A percentile compares a stretch with the other conserved stretches of the same genome.
Evolutionary conservation across 1,140 invertebrate species (phyloP).

Genomic region (Sinonovacula constricta): DNA sequence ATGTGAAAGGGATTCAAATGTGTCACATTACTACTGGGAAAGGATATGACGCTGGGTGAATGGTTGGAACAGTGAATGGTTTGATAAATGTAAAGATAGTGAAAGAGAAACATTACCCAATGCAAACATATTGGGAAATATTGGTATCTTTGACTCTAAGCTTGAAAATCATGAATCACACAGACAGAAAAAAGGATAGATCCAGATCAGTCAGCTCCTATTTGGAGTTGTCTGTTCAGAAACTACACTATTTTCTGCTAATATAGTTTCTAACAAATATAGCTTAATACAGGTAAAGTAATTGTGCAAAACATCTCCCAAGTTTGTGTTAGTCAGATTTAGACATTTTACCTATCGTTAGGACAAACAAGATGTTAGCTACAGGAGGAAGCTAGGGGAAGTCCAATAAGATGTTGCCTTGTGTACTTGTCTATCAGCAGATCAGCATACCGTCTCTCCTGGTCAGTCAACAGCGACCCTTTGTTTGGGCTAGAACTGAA

Average conservation of each 20-base stretch:
- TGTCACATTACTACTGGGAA: too few species aligned
- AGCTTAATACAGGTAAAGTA: conserved; percentile 51
- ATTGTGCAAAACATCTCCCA: conserved; percentile 56
- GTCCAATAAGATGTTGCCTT: conserved; percentile 57
- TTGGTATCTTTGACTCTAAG: too few species aligned
- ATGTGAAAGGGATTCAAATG: too few species aligned
- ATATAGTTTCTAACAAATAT: conserved; percentile 27
- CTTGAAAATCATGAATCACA: neutral
- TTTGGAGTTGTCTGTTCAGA: conserved; percentile 18
- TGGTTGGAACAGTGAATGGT: too few species aligned
- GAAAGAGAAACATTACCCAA: too few species aligned
- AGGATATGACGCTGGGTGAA: too few species aligned
- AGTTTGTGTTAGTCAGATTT: conserved; percentile 52
- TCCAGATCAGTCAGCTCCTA: neutral
- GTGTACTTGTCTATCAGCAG: conserved; percentile 72
- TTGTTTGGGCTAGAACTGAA: too few species aligned
- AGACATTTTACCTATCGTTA: conserved; percentile 54
- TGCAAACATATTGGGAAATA: too few species aligned
- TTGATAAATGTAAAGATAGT: too few species aligned
- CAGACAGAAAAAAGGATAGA: neutral
- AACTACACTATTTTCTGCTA: conserved; percentile 17
- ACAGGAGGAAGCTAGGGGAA: conserved; percentile 40
- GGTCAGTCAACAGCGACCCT: conserved; percentile 66
- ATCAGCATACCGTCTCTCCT: conserved; percentile 69
- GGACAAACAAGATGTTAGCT: conserved; percentile 46